Conservation (phyloP, 2,888 invertebrate genomes). For the Andrena fulva region DNA sequence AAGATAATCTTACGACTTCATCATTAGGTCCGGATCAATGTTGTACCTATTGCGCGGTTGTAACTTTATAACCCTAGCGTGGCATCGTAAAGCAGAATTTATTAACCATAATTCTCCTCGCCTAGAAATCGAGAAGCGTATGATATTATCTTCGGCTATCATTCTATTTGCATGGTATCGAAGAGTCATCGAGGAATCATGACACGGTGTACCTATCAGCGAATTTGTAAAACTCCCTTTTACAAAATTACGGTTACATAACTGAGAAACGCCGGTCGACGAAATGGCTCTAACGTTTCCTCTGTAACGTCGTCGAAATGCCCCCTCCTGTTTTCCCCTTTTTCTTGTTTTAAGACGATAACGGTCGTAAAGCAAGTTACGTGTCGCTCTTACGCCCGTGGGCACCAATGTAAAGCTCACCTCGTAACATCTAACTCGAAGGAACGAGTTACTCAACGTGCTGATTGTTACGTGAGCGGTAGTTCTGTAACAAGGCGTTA, state of each 20-base stretch:
- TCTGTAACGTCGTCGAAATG: conserved; percentile 44
- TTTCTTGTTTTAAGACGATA: conserved; percentile 20
- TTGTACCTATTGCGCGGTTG: neutral
- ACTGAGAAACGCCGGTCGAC: conserved; percentile 16
- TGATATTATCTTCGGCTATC: too few relatives aligned
- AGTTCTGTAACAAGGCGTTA: conserved; percentile 74
- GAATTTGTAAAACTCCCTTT: conserved; percentile 8
- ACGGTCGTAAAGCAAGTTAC: conserved; percentile 63
- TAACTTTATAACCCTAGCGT: neutral
- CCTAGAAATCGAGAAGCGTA: neutral
- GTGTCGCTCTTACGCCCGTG: conserved; percentile 60
- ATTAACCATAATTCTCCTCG: conserved; percentile 1
- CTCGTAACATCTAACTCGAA: conserved; percentile 72
- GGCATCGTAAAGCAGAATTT: neutral
- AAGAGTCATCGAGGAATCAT: too few relatives aligned
- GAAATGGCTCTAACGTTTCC: conserved; percentile 46
- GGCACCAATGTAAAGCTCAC: conserved; percentile 66
- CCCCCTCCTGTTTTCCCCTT: neutral
- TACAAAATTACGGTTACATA: conserved; percentile 28
- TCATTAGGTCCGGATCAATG: neutral
- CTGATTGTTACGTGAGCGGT: conserved; percentile 69
- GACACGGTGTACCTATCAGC: neutral
- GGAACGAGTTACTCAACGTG: conserved; percentile 70
- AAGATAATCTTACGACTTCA: conserved; percentile 3
- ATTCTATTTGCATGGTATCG: too few relatives aligned